phyloP scores from a whole-genome alignment of 2,888 invertebrate species.

The Callyntrura guangdongensis region DNA sequence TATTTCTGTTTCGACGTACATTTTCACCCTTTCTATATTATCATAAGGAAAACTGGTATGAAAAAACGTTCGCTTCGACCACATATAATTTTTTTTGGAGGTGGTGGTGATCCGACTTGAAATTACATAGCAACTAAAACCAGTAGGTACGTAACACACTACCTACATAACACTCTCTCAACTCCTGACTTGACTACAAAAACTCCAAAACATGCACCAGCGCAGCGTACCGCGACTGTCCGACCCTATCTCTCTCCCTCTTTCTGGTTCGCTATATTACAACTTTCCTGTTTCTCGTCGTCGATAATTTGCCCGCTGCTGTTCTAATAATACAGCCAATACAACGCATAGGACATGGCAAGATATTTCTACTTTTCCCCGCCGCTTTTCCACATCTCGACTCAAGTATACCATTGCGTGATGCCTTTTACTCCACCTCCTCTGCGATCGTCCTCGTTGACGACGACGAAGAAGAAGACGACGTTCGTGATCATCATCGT shows the following conservation, averaged over 20 bases:
- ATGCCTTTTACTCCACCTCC: neutral
- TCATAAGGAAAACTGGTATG: neutral
- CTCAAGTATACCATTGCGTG: neutral
- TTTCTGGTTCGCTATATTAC: neutral
- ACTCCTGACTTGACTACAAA: neutral
- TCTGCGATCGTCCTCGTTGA: neutral
- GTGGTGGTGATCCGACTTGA: neutral
- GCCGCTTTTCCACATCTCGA: slow-evolving; percentile 43
- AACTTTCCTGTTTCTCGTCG: too few species aligned
- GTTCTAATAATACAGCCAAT: neutral
- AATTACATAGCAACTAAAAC: slow-evolving; percentile 41
- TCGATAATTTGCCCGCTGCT: neutral
- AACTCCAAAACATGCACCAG: neutral
- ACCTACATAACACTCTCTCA: neutral
- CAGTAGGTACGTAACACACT: neutral
- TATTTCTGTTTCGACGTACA: too few species aligned
- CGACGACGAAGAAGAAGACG: neutral
- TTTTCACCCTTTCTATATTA: too few species aligned
- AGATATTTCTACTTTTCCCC: slow-evolving; percentile 44
- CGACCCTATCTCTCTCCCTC: neutral
- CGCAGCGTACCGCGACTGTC: neutral
- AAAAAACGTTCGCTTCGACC: neutral
- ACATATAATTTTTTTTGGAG: neutral
- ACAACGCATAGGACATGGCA: slow-evolving; percentile 15
- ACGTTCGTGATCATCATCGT: too few species aligned